Base-by-base conservation (phyloP, 2,113 vertebrate species). In the Cephalopterus ornatus region DNA sequence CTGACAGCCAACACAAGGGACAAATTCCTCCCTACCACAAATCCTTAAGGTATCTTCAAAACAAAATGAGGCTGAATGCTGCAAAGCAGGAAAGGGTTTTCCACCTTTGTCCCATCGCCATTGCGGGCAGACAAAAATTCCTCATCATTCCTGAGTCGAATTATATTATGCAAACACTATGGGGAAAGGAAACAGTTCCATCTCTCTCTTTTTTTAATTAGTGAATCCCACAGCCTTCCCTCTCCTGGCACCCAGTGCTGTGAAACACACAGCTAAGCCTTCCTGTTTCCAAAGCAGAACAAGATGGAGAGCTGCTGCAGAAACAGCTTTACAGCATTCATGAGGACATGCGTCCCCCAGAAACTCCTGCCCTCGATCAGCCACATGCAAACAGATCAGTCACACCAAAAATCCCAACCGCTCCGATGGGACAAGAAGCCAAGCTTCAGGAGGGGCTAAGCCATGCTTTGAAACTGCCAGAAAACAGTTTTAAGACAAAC, bases 331-430 rank as follows among this genome's bases (percentile, higher is more conserved):
- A 32, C 33, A 32, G 39, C 2, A 1, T 6, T 55, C 13, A 8
- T 0, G 7, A 67, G 41, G 52, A 26, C 28, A 2, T 2, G 5
- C 0, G 0, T 41, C 55, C 61, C 27, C 22, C 65, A 33, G 41
- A 72, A 82, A 82, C 26, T 46, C 53, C 58, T 52, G 66, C 58
- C 52, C 55, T 39, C 0, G 0, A n/a, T 47, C 72, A 90, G n/a
- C 67, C 79, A 15, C 65, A 42, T 2, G 2, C 73, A 66, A 89
- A 63, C 61, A 84, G 61, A 55, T 35, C 8, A 4, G 46, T 21
- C 1, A 0, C 56, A 84, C 44, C 84, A 92, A 95, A 93, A 95
- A 88, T 53, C 87, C 77, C 70, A 91, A 62, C 70, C 0, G 6
- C 49, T 68, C 73, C 1, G 3, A 78, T 0, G 2, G 62, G 46